These are phyloP conservation scores for Yponomeuta plumbellus DNA, from an alignment of 2,888 invertebrate species.

Conservation along the genomic window DNA sequence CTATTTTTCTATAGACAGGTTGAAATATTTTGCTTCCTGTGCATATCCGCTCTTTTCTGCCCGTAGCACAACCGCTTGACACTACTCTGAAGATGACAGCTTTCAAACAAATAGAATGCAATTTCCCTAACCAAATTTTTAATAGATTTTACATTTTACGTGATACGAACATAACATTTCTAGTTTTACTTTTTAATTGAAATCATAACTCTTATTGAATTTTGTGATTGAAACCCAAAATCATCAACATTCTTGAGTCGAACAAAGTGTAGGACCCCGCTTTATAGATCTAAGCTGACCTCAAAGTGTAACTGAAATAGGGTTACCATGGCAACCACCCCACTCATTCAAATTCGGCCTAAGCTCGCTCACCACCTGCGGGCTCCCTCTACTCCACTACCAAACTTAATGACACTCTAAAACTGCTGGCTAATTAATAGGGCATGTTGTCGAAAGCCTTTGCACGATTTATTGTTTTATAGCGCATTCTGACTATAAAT, in stretches of 20 bases:
- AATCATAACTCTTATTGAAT: too few species aligned
- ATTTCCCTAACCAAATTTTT: too few species aligned
- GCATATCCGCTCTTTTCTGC: too few species aligned
- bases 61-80: too few species aligned
- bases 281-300: background rate
- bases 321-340: background rate
- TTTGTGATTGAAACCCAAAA: too few species aligned
- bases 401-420: conserved; percentile 28
- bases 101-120: too few species aligned
- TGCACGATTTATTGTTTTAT: conserved; percentile 73
- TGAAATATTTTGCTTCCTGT: too few species aligned
- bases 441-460: conserved; percentile 56
- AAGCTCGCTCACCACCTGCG: background rate
- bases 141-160: too few species aligned
- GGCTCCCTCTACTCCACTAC: background rate
- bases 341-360: background rate
- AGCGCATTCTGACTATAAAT: conserved; percentile 66
- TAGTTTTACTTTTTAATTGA: too few species aligned
- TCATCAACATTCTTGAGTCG: background rate
- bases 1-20: too few species aligned
- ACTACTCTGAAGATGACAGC: too few species aligned
- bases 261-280: background rate
- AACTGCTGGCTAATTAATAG: conserved; percentile 63
- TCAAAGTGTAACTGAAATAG: background rate
- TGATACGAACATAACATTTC: too few species aligned